Base-by-base conservation (phyloP, 2,113 vertebrate species). In the Alexandromys fortis region DNA sequence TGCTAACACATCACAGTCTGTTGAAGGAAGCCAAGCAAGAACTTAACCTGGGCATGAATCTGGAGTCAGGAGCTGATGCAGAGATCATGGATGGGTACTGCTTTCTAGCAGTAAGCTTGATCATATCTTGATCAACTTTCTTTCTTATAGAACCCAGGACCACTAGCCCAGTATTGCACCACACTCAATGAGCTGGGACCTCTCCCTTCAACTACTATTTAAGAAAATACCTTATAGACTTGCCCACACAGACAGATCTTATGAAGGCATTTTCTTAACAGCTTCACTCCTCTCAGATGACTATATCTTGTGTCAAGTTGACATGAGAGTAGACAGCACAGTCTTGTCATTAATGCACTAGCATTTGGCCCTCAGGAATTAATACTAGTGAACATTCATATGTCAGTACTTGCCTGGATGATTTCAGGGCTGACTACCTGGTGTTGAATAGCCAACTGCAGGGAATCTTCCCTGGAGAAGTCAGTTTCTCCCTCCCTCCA, bases 351-450 rank as follows among this genome's bases (percentile, higher is more conserved):
- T 45, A 24, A 45, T 13, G 26, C 26, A 93, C 89, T 79, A 91
- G 45, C n/a, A 28, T 55, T 72, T 96, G 83, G 94, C 70, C 65
- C 38, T 91, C n/a, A 26, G 65, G 91, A 26, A 90, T 78, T 89
- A 92, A 97, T 89, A 83, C 42, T 47, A 90, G 19, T 24, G 92
- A 22, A 88, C 92, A 88, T 58, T 35, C 63, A 61, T 82, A 16
- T 38, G 24, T 38, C 38, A 35, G 1, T 82, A 82, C 35, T 82
- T 61, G 55, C 0, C 7, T 12, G 16, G 33, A 16, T 8, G 12
- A 82, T 38, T 82, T 82, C 55, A 82, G 12, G 12, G 5, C 11
- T 58, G 10, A 58, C 11, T 12, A 82, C 35, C 24, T 61, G 12
- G 35, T 38, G 35, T 61, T 26, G 22, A 3, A 82, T 24, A 82